phyloP scores from a whole-genome alignment of 2,888 invertebrate species.

The Orchesella flavescens region DNA sequence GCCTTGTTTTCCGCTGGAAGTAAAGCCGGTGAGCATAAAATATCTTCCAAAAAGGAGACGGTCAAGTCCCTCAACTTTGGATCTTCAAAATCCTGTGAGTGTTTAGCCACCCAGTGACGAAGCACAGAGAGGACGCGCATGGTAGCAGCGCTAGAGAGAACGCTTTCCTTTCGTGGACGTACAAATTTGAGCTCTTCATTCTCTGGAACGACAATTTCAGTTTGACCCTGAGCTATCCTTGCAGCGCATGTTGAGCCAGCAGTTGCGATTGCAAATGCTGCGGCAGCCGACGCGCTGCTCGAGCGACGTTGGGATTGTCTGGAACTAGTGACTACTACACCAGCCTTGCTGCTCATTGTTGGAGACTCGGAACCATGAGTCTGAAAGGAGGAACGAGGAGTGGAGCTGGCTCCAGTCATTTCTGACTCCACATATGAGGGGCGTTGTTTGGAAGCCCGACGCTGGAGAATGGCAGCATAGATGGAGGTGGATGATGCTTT shows the following conservation, averaged over 20 bases:
- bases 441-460: constrained; percentile 72
- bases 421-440: constrained; percentile 73
- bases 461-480: constrained; percentile 72
- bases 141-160: constrained; percentile 93
- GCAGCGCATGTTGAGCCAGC: constrained; percentile 73
- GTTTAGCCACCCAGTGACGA: constrained; percentile 93
- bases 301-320: constrained; percentile 90
- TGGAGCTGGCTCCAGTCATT: constrained; percentile 74
- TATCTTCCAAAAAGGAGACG: constrained; percentile 90
- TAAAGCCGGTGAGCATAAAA: constrained; percentile 86
- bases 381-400: constrained; percentile 80
- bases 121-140: constrained; percentile 93
- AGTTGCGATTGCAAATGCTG: constrained; percentile 85
- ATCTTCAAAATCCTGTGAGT: constrained; percentile 79
- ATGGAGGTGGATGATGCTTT: constrained; percentile 72
- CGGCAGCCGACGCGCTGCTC: constrained; percentile 89
- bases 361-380: constrained; percentile 76
- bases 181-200: constrained; percentile 74
- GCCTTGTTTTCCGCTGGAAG: constrained; percentile 92
- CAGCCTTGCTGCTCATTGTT: constrained; percentile 82
- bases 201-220: constrained; percentile 71
- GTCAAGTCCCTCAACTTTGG: constrained; percentile 81
- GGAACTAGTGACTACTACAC: constrained; percentile 92
- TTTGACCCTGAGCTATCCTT: constrained; percentile 72
- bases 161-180: constrained; percentile 80